Evolutionary conservation across 2,113 vertebrate species (phyloP).

Genomic region (Tachycineta bicolor): DNA sequence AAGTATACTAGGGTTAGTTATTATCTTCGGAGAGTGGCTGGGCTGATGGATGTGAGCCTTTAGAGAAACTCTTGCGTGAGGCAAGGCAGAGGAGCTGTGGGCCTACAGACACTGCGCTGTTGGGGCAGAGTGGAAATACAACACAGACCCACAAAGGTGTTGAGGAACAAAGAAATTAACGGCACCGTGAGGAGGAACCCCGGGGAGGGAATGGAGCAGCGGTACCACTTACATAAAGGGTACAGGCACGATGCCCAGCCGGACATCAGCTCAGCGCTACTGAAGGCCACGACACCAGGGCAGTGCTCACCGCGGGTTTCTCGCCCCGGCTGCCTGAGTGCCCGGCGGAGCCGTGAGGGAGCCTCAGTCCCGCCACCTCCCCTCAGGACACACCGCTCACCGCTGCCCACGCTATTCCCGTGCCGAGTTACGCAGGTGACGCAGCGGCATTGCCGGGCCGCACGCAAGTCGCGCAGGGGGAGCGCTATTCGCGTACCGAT

Average conservation of each 20-base stretch:
- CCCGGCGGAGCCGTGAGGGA: accelerated
- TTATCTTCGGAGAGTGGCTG: accelerated
- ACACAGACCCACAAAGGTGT: accelerated
- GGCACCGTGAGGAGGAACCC: not conserved
- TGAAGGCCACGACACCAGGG: not conserved
- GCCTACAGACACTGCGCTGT: not conserved
- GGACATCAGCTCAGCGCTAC: not conserved
- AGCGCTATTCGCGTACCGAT: not conserved
- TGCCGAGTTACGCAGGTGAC: not conserved
- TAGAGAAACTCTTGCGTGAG: not conserved
- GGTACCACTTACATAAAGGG: accelerated
- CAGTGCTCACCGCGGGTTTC: not conserved
- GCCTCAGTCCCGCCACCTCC: accelerated
- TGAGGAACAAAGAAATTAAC: too few relatives aligned
- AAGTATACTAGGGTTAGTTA: accelerated
- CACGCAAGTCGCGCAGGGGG: not conserved
- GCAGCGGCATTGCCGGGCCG: accelerated
- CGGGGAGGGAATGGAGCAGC: accelerated
- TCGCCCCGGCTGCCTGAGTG: too few relatives aligned
- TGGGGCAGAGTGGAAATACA: not conserved
- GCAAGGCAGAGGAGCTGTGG: too few relatives aligned
- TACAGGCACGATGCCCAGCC: accelerated
- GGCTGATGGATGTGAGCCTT: not conserved
- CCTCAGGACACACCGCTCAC: not conserved
- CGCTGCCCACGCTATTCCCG: not conserved